These are phyloP conservation scores for Sebastes melanostomus DNA, from an alignment of 2,797 vertebrate species.

Conservation along the genomic window DNA sequence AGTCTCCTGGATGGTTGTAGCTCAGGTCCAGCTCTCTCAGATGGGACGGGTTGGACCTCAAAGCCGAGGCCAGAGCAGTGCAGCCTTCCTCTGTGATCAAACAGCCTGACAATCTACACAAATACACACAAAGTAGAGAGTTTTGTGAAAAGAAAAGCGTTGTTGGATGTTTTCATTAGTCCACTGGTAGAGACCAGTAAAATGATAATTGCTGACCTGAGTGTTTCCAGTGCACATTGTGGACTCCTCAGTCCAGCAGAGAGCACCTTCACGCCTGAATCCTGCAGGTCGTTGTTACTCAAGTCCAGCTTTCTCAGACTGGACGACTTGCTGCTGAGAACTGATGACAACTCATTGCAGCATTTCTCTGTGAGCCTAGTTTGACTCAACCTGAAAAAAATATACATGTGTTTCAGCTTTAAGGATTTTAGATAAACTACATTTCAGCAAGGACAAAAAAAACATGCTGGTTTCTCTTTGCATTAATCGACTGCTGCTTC, in stretches of 20 bases:
- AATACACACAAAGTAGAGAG: no score
- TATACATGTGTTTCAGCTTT: background rate
- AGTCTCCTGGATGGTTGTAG: background rate
- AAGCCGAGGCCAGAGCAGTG: background rate
- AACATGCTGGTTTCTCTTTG: no score
- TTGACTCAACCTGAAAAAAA: conserved; percentile 4
- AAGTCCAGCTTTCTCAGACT: conserved; percentile 3
- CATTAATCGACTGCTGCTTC: no score
- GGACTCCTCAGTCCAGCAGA: background rate
- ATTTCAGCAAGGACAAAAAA: background rate
- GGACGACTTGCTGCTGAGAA: background rate
- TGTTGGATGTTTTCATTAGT: background rate
- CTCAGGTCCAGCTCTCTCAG: conserved; percentile 18
- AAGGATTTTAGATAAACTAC: no score
- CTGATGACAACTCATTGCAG: background rate
- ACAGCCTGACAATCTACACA: conserved; percentile 28
- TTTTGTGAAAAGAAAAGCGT: background rate
- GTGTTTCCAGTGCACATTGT: background rate
- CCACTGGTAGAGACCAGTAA: background rate
- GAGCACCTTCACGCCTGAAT: background rate
- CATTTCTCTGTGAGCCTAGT: background rate
- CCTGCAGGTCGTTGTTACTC: conserved; percentile 7
- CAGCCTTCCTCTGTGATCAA: conserved; percentile 15
- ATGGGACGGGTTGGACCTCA: conserved; percentile 11
- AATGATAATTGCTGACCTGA: background rate